Percentiles rank a stretch among this genome's conserved stretches.
phyloP scores from a whole-genome alignment of 2,113 vertebrate genomes.

The Cottus gobio region DNA sequence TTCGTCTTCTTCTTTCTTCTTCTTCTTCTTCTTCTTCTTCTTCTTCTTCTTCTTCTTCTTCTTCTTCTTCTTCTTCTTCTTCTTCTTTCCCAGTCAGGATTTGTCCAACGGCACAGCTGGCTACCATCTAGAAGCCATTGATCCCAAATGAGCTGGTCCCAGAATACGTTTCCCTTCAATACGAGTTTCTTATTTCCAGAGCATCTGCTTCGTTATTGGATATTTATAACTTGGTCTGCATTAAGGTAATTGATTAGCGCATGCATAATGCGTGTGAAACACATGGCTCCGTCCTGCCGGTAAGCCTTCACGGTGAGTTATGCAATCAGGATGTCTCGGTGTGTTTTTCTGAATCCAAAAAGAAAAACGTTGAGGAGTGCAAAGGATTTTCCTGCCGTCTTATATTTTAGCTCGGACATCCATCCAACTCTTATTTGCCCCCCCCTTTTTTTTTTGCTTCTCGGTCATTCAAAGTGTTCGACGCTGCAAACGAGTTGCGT shows the following conservation, averaged over 20 bases:
- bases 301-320: constrained; percentile 22
- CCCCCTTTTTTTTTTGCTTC: background rate
- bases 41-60: background rate
- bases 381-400: background rate
- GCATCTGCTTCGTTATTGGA: constrained; percentile 34
- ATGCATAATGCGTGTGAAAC: constrained; percentile 33
- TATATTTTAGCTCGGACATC: background rate
- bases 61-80: constrained; percentile 1
- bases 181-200: constrained; percentile 23
- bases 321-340: constrained; percentile 11
- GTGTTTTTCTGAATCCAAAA: constrained; percentile 1
- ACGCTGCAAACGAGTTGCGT: constrained; percentile 13
- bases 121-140: constrained; percentile 32
- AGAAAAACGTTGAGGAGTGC: background rate
- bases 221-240: constrained; percentile 41
- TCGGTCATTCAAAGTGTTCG: constrained; percentile 6
- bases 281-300: constrained; percentile 17
- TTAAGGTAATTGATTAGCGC: constrained; percentile 34
- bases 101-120: background rate
- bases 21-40: constrained; percentile 11
- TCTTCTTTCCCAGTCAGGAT: constrained; percentile 13
- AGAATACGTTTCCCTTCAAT: constrained; percentile 38
- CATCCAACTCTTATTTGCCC: background rate
- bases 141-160: constrained; percentile 16
- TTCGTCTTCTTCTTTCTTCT: no score